Evolutionary conservation across 2,797 vertebrate species (phyloP), one percentile per base, ranked within the genome.

Genomic region (Amblyraja radiata): DNA sequence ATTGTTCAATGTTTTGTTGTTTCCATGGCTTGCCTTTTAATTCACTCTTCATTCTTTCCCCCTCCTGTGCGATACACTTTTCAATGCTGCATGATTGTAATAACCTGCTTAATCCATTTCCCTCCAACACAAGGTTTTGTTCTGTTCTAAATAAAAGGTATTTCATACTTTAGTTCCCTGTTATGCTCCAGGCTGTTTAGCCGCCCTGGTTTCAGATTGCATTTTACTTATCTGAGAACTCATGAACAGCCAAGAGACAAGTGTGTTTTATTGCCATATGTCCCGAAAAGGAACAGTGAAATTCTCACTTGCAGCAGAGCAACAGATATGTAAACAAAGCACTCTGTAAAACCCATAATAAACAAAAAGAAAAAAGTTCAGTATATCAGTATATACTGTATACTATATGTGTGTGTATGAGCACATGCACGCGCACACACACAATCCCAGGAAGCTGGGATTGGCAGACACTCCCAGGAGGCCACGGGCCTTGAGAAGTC

Each of bases 101-200:
- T 92, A 76, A 14, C 68, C 71, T 74, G 71, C 14, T n/a, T 92
- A 92, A 92, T 92, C 54, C 73, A 74, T 14, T 92, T 76, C 39
- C 25, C 39, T 92, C 14, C 10, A 54, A 28, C 9, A 25, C 71
- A 92, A 13, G 73, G 54, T 63, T 92, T 71, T 92, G 13, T 74
- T 54, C 36, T 74, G 13, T 39, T 39, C 68, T 74, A n/a, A 54
- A 91, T 91, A 91, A 92, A 28, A 76, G 90, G 28, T 13, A 14
- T 74, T 76, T 92, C 73, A 74, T 91, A 92, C 71, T 92, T 46
- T 8, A 28, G 88, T 46, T 92, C 36, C 11, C 71, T 76, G 68
- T 76, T 2, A 25, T 16, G 25, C 39, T 74, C 25, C 46, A 21
- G 90, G 68, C 71, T 74, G 71, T 73, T 88, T 65, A 23, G 13